These are phyloP conservation scores for Diacarnus erythraeanus DNA, from an alignment of 37 sponge, comb jelly and placozoan genomes.

Conservation along the genomic window DNA sequence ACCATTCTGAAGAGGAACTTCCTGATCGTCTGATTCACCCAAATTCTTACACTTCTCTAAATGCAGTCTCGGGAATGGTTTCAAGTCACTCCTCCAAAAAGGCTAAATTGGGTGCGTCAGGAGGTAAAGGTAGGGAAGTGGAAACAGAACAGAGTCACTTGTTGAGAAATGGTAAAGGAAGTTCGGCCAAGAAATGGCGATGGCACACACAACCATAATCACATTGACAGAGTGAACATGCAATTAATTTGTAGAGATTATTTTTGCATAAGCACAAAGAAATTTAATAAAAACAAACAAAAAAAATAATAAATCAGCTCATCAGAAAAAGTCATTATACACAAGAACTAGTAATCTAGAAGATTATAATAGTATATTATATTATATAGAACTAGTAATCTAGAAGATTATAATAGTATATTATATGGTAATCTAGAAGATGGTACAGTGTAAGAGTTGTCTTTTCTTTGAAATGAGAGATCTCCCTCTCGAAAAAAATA, in stretches of 20 bases:
- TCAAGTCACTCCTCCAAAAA: no score
- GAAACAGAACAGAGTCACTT: not conserved
- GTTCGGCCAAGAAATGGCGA: not conserved
- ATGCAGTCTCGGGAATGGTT: no score
- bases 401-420: not conserved
- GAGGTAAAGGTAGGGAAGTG: not conserved
- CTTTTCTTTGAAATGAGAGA: no score
- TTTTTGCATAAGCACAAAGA: not conserved
- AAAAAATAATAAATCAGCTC: no score
- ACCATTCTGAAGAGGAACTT: not conserved
- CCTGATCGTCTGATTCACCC: constrained; percentile 38
- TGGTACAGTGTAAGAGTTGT: no score
- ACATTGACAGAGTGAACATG: no score
- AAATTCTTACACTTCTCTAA: constrained; percentile 13
- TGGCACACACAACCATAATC: no score
- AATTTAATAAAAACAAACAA: not conserved
- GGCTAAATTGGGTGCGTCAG: no score
- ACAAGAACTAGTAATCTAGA: not conserved
- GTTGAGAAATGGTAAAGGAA: not conserved
- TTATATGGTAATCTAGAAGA: not conserved
- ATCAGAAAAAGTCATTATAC: no score
- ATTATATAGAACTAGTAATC: not conserved
- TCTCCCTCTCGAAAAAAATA: no score
- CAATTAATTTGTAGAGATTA: not conserved
- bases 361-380: not conserved